A percentile compares a stretch with the other conserved stretches of the same genome.
Conservation (phyloP, 2,797 vertebrate genomes). For the Hippoglossus hippoglossus region DNA sequence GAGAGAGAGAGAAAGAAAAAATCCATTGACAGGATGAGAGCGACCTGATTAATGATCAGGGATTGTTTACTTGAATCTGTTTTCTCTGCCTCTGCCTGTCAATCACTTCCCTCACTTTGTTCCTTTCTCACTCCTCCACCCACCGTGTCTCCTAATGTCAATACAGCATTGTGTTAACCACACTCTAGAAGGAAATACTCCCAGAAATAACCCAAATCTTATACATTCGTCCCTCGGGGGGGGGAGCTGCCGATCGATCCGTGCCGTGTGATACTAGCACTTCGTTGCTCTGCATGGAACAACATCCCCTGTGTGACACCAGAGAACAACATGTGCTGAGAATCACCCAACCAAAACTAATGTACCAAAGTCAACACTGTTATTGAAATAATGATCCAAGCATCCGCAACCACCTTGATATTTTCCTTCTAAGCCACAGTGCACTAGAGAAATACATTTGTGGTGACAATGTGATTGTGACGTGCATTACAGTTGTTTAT, state of each 20-base stretch:
- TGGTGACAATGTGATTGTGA: too few species aligned
- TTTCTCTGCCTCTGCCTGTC: constrained; percentile 15
- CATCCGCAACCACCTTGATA: too few species aligned
- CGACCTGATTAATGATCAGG: constrained; percentile 49
- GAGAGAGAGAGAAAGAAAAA: constrained; percentile 13
- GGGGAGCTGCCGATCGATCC: constrained; percentile 34
- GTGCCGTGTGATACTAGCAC: constrained; percentile 7
- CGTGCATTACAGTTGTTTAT: too few species aligned
- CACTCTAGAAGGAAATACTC: constrained; percentile 19
- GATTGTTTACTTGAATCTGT: constrained; percentile 37
- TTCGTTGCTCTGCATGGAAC: constrained; percentile 6
- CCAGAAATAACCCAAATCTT: constrained; percentile 24
- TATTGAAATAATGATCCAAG: too few species aligned
- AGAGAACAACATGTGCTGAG: constrained; percentile 4
- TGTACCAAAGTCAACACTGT: not conserved
- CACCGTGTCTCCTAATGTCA: constrained; percentile 22
- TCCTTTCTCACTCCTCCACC: constrained; percentile 3
- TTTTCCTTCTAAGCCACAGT: too few species aligned
- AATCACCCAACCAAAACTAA: not conserved
- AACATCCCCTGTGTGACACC: constrained; percentile 12
- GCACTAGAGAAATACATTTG: too few species aligned
- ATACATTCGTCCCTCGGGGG: constrained; percentile 17
- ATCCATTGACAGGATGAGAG: constrained; percentile 29
- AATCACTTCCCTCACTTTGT: constrained; percentile 18
- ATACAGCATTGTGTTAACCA: constrained; percentile 30